These are phyloP conservation scores for Ptychobarbus kaznakovi DNA, from an alignment of 2,797 vertebrate species.

Conservation along the genomic window DNA sequence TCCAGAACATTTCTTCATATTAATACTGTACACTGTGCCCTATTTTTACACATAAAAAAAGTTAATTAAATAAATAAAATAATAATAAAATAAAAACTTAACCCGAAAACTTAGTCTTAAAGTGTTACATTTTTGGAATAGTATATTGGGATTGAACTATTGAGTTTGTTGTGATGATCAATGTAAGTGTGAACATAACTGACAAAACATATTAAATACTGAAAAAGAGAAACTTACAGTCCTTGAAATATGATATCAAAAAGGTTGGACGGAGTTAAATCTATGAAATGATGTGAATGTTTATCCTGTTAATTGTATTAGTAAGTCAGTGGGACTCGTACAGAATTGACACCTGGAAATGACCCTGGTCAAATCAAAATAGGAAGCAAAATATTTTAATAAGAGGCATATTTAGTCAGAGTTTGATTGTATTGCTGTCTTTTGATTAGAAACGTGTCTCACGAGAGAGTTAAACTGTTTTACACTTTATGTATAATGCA, in stretches of 20 bases:
- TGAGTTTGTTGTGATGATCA: background rate
- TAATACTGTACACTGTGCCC: background rate
- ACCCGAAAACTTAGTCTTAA: background rate
- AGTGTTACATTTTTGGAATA: background rate
- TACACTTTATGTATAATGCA: background rate
- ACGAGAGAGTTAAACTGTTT: background rate
- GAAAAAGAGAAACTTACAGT: background rate
- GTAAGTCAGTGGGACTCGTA: no score
- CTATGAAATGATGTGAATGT: no score
- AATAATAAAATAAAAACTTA: background rate
- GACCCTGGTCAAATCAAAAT: background rate
- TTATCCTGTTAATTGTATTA: background rate
- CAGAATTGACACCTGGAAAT: background rate
- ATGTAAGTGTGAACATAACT: background rate
- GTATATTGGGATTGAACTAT: background rate
- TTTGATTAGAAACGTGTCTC: background rate
- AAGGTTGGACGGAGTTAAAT: background rate
- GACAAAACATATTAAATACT: background rate
- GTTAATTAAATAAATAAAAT: background rate
- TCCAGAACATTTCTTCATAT: background rate
- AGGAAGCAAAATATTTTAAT: background rate
- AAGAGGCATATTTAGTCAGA: background rate
- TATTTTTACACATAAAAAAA: no score
- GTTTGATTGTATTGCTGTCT: background rate
- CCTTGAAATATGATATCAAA: background rate